phyloP scores from a whole-genome alignment of 37 sponge, comb jelly and placozoan genomes.

The Cladorhizidae sp. region DNA sequence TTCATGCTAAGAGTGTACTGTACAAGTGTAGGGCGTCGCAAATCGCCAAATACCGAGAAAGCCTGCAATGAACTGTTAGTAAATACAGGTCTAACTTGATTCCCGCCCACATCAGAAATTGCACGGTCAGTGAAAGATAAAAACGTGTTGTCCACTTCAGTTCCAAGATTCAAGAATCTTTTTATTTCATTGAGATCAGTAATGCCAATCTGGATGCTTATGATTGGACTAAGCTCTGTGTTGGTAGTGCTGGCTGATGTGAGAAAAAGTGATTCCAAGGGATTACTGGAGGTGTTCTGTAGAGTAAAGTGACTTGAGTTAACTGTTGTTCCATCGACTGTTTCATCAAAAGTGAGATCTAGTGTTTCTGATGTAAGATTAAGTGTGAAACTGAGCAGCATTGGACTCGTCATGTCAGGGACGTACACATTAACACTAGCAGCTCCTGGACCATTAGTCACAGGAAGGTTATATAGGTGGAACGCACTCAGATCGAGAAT shows the following conservation, averaged over 20 bases:
- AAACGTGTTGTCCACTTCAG: conserved; percentile 64
- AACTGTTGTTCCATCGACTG: conserved; percentile 67
- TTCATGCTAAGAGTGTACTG: conserved; percentile 66
- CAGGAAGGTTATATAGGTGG: conserved; percentile 24
- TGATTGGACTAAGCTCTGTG: conserved; percentile 32
- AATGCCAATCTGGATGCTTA: conserved; percentile 44
- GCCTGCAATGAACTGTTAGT: conserved; percentile 42
- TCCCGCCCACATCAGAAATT: conserved; percentile 52
- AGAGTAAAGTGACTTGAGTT: conserved; percentile 82
- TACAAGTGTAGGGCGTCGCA: conserved; percentile 25
- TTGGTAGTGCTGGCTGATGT: conserved; percentile 30
- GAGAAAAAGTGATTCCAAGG: conserved; percentile 35
- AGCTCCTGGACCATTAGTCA: conserved; percentile 30
- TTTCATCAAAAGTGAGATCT: conserved; percentile 80
- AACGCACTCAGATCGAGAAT: conserved; percentile 67
- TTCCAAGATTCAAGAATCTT: conserved; percentile 53
- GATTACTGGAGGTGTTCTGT: conserved; percentile 50
- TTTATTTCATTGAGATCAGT: conserved; percentile 80
- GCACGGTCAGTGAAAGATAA: conserved; percentile 60
- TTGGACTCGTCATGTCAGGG: conserved; percentile 59
- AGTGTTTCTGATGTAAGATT: conserved; percentile 67
- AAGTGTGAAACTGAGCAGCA: conserved; percentile 69
- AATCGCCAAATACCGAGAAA: conserved; percentile 43
- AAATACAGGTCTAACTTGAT: conserved; percentile 31
- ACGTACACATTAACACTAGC: conserved; percentile 45